Conservation (phyloP, 2,888 invertebrate species). For the Ernsta delagoae region DNA sequence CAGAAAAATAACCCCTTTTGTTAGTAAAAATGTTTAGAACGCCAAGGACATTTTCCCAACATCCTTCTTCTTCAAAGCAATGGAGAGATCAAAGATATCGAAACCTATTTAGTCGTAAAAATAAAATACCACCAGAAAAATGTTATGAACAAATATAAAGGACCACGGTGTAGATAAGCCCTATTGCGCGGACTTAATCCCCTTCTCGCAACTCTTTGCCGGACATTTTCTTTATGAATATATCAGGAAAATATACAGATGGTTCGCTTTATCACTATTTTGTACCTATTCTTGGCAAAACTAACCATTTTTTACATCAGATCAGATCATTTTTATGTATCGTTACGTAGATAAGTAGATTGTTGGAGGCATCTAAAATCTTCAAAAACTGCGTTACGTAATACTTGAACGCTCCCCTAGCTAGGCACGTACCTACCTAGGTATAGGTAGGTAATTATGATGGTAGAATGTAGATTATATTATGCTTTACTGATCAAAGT, state of each 20-base stretch:
- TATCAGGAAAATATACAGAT: conserved; percentile 50
- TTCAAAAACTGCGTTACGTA: no score
- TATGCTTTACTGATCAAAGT: no score
- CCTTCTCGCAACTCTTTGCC: conserved; percentile 66
- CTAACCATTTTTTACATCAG: conserved; percentile 18
- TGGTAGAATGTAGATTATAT: no score
- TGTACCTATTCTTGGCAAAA: conserved; percentile 12
- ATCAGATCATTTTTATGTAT: not conserved
- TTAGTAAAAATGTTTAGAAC: not conserved
- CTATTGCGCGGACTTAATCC: conserved; percentile 59
- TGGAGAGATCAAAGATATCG: conserved; percentile 70
- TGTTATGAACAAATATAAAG: conserved; percentile 69
- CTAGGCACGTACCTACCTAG: no score
- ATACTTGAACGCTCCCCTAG: no score
- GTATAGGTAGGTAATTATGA: no score
- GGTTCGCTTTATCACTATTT: conserved; percentile 32
- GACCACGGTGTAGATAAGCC: conserved; percentile 69
- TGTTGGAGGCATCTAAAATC: no score
- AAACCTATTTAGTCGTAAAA: conserved; percentile 59
- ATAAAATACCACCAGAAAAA: conserved; percentile 81
- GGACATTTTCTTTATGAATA: conserved; percentile 66
- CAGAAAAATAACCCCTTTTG: not conserved
- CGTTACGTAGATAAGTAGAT: not conserved
- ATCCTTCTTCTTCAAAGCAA: conserved; percentile 26
- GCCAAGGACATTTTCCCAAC: conserved; percentile 7